Conservation (phyloP, 2,888 invertebrate genomes). For the Sesamia inferens region DNA sequence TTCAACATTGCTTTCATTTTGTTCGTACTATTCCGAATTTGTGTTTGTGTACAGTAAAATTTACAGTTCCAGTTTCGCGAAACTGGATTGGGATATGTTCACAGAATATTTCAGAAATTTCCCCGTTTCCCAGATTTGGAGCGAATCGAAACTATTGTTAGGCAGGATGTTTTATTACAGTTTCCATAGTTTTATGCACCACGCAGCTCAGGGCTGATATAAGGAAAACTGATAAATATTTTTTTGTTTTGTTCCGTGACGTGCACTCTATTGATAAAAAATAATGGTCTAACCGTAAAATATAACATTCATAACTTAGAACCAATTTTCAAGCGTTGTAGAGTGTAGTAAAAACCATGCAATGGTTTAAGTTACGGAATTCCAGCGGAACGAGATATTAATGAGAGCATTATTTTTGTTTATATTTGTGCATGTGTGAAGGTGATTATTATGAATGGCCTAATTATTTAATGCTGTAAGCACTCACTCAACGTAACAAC, state of each 20-base stretch:
- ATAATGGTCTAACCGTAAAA: conserved; percentile 9
- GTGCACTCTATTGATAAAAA: conserved; percentile 19
- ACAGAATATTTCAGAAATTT: not conserved
- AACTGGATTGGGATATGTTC: not conserved
- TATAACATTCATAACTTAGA: conserved; percentile 44
- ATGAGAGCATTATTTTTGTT: not conserved
- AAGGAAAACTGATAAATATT: not conserved
- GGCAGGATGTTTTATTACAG: not conserved
- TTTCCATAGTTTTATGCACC: not conserved
- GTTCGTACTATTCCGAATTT: not conserved
- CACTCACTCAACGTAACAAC: too few relatives aligned
- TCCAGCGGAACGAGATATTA: not conserved
- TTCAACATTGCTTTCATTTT: not conserved
- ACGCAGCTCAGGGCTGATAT: not conserved
- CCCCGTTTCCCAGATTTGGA: not conserved
- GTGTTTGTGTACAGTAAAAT: not conserved
- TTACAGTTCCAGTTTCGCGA: not conserved
- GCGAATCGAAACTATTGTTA: not conserved
- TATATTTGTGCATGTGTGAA: not conserved
- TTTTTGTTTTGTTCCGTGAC: not conserved
- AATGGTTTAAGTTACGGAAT: conserved; percentile 14
- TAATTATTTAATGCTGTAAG: not conserved
- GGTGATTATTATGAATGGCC: not conserved
- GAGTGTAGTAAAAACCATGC: conserved; percentile 34
- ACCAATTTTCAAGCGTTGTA: conserved; percentile 32